Evolutionary conservation across 1,140 invertebrate species (phyloP).

Genomic region (Vollenhovia emeryi): DNA sequence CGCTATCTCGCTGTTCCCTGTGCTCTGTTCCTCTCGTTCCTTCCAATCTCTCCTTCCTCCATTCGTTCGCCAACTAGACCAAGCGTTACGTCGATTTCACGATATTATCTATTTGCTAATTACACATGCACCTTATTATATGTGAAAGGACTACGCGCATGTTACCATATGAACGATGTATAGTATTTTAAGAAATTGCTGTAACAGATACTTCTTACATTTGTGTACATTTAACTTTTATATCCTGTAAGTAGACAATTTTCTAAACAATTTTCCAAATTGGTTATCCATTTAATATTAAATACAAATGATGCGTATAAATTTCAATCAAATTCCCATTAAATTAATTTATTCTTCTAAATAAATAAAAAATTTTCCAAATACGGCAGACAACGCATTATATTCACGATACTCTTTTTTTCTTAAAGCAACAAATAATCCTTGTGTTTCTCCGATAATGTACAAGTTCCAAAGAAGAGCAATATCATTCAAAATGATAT

Average conservation of each 20-base stretch:
- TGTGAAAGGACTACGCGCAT: neutral
- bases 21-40: slow-evolving; percentile 61
- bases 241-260: neutral
- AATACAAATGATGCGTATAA: neutral
- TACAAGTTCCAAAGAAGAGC: slow-evolving; percentile 30
- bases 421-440: neutral
- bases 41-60: slow-evolving; percentile 61
- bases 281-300: neutral
- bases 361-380: neutral
- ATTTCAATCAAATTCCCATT: neutral
- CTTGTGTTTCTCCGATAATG: neutral
- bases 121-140: neutral
- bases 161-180: too few species aligned
- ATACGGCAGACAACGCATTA: too few species aligned
- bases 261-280: neutral
- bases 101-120: slow-evolving; percentile 52
- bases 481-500: slow-evolving; percentile 45
- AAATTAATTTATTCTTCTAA: neutral
- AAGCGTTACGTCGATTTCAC: slow-evolving; percentile 21
- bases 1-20: slow-evolving; percentile 80
- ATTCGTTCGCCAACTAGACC: slow-evolving; percentile 47
- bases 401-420: neutral
- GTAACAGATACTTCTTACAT: too few species aligned
- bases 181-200: too few species aligned
- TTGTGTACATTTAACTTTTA: slow-evolving; percentile 2